phyloP scores from a whole-genome alignment of 2,113 vertebrate species.

The Andinoacara biseriatus region DNA sequence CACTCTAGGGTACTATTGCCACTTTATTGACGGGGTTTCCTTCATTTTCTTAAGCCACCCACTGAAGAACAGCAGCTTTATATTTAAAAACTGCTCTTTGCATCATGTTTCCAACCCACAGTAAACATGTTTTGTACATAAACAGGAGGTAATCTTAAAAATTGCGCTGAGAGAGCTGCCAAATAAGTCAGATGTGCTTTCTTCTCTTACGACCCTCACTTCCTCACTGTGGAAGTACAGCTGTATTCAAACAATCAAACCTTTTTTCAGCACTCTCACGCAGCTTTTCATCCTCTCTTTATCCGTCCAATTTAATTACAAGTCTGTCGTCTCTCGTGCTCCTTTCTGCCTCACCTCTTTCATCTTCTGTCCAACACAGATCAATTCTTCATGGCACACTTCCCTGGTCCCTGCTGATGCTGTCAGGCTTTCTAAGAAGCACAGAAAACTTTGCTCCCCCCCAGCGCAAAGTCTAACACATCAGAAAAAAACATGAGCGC shows the following conservation, averaged over 20 bases:
- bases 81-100: not conserved
- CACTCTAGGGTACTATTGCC: not conserved
- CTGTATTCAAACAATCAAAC: slow-evolving; percentile 51
- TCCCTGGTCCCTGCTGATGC: slow-evolving; percentile 16
- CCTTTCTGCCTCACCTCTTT: slow-evolving; percentile 56
- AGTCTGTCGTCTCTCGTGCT: slow-evolving; percentile 31
- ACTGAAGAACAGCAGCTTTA: not conserved
- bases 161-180: not conserved
- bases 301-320: slow-evolving; percentile 70
- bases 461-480: slow-evolving; percentile 16
- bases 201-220: not conserved
- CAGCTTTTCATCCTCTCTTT: slow-evolving; percentile 63
- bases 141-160: too few species aligned
- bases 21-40: not conserved
- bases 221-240: slow-evolving; percentile 6
- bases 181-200: not conserved
- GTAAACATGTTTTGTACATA: too few species aligned
- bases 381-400: slow-evolving; percentile 63
- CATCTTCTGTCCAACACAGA: slow-evolving; percentile 67
- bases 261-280: slow-evolving; percentile 18
- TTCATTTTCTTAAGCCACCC: not conserved
- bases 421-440: slow-evolving; percentile 11
- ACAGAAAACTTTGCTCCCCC: not conserved
- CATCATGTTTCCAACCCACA: not conserved
- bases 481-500: slow-evolving; percentile 21